These are phyloP conservation scores for Ellobius talpinus DNA, from an alignment of 2,113 vertebrate genomes.

Conservation along the genomic window DNA sequence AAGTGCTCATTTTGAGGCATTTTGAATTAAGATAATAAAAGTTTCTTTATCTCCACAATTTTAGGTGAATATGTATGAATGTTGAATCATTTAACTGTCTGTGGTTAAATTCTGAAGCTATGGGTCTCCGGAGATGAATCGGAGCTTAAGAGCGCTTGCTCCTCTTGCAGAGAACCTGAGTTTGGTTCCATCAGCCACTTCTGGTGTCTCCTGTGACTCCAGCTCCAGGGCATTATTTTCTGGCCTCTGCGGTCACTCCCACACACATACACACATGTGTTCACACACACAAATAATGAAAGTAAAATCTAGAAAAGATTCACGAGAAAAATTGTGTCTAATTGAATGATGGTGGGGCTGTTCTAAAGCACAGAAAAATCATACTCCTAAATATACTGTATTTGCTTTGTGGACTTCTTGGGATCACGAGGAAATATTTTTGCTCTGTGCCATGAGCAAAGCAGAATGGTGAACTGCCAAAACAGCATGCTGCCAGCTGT, in stretches of 20 bases:
- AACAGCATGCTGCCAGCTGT: background rate
- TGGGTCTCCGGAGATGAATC: background rate
- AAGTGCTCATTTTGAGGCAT: constrained; percentile 6
- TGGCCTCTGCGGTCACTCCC: background rate
- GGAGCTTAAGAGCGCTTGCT: background rate
- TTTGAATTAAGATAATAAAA: constrained; percentile 24
- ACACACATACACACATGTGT: background rate
- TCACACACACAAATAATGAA: background rate
- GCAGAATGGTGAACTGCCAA: constrained; percentile 42
- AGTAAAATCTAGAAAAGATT: constrained; percentile 16
- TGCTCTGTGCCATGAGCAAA: background rate
- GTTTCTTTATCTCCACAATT: constrained; percentile 30
- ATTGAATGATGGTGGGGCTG: background rate
- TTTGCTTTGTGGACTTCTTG: constrained; percentile 30
- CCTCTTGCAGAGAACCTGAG: background rate
- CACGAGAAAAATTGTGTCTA: background rate
- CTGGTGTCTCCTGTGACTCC: background rate
- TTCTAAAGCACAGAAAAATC: background rate
- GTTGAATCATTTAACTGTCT: background rate
- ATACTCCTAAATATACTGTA: background rate
- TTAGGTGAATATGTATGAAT: constrained; percentile 49
- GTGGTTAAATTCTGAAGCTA: background rate
- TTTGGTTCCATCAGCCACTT: background rate
- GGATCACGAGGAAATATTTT: constrained; percentile 27
- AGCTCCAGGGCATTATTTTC: background rate